Evolutionary conservation across 2,797 vertebrate species (phyloP).

Genomic region (Neosalanx taihuensis): DNA sequence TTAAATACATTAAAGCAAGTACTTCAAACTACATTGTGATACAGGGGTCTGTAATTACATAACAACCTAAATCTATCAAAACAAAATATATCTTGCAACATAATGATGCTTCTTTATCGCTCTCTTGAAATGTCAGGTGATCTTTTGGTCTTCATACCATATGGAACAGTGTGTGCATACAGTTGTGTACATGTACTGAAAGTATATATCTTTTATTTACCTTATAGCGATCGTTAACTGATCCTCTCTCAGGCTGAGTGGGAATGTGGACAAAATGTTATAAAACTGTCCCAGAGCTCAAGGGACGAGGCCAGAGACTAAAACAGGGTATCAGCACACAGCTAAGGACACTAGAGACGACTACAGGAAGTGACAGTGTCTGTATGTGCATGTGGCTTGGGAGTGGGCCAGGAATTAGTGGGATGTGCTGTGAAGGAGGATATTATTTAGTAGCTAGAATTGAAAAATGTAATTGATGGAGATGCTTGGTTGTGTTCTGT

Average conservation of each 20-base stretch:
- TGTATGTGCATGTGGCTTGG: constrained; percentile 47
- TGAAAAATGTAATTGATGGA: not conserved
- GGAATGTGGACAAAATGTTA: constrained; percentile 69
- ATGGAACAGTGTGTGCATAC: constrained; percentile 21
- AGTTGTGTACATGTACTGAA: constrained; percentile 17
- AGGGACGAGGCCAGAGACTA: constrained; percentile 18
- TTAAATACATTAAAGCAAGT: no score
- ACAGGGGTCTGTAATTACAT: no score
- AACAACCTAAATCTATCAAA: no score
- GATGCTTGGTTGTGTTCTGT: not conserved
- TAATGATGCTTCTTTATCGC: constrained; percentile 2
- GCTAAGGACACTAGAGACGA: constrained; percentile 40
- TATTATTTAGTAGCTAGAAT: not conserved
- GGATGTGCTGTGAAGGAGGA: not conserved
- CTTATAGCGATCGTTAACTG: constrained; percentile 70
- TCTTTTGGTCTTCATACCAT: not conserved
- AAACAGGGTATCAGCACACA: constrained; percentile 14
- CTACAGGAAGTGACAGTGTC: constrained; percentile 26
- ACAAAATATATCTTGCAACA: no score
- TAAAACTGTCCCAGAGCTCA: constrained; percentile 34
- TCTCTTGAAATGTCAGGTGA: not conserved
- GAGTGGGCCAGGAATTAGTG: constrained; percentile 3
- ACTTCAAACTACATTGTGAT: no score
- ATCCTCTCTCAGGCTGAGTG: constrained; percentile 75
- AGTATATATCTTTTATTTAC: constrained; percentile 57